Evolutionary conservation across 1,140 invertebrate species (phyloP).

Genomic region (Fopius arisanus): DNA sequence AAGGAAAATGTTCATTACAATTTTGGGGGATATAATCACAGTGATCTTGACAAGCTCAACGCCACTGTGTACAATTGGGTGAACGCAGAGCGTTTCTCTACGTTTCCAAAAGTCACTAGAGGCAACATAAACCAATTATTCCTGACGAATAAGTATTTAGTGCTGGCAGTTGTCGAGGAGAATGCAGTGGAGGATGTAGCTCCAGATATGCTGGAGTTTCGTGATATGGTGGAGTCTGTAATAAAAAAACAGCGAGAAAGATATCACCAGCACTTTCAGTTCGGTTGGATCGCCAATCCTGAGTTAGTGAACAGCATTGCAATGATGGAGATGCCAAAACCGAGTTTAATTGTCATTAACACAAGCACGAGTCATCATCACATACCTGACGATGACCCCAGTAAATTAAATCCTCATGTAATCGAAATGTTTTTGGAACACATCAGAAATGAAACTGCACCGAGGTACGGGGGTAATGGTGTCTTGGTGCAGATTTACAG

Average conservation of each 20-base stretch:
- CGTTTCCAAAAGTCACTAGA: constrained; percentile 86
- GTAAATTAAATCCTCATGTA: constrained; percentile 80
- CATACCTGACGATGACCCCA: constrained; percentile 84
- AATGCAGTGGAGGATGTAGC: constrained; percentile 85
- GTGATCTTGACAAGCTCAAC: constrained; percentile 69
- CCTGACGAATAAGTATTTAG: constrained; percentile 85
- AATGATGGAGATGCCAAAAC: constrained; percentile 82
- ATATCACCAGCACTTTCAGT: constrained; percentile 88
- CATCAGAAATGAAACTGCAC: constrained; percentile 76
- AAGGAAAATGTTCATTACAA: constrained; percentile 80
- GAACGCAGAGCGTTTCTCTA: constrained; percentile 87
- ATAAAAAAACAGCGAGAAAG: constrained; percentile 79
- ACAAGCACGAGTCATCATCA: constrained; percentile 90
- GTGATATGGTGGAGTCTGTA: constrained; percentile 84
- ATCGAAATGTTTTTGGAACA: constrained; percentile 80
- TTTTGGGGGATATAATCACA: constrained; percentile 70
- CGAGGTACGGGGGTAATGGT: constrained; percentile 84
- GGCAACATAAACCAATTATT: constrained; percentile 85
- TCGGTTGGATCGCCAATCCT: constrained; percentile 89
- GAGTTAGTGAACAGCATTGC: constrained; percentile 91
- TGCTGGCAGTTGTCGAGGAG: constrained; percentile 86
- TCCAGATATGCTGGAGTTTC: constrained; percentile 82
- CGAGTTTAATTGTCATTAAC: constrained; percentile 89
- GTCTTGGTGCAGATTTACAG: constrained; percentile 77
- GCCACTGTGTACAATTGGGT: constrained; percentile 84